Evolutionary conservation across 2,113 vertebrate genomes (phyloP), one percentile per base, ranked within the genome.

Genomic region (Xiphophorus couchianus): DNA sequence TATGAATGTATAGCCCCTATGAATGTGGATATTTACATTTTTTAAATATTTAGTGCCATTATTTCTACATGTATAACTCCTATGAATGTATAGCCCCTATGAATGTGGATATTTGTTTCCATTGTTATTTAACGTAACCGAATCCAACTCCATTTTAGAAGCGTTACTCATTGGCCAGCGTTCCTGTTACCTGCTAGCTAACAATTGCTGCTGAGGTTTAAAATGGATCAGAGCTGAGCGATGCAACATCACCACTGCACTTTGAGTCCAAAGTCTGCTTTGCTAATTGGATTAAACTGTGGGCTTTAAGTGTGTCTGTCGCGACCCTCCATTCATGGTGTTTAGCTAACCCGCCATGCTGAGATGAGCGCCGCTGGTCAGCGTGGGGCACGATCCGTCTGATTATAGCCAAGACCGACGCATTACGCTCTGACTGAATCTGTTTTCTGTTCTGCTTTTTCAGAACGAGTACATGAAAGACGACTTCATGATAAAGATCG

Each of bases 381-480:
- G 5, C 39, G 15, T 5, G 10, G 27, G 68, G 5, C 33, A 17
- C 64, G 27, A 60, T 11, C n/a, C 62, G 30, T 27, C 31, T 63
- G 30, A 44, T 22, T 37, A 30, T 62, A 35, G 27, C 14, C 31
- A 7, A 27, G 39, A 19, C 30, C 12, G 67, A 69, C 29, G 0
- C 25, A 3, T 11, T 30, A n/a, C 54, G 12, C 4, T 4, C 5
- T 0, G 22, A 15, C 54, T 25, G 39, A 70, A 17, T 70, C 30
- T 64, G 25, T 62, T 35, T 71, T 71, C 14, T 76, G 48, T 84
- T 15, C 37, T 88, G 27, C 39, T 74, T 84, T n/a, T 86, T 67
- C 92, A 99, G 97, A 99, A 99, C 65, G 97, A 99, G 91, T 99
- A 99, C 90, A 98, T 99, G 97, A 99, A 99, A 94, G 97, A 99